These are phyloP conservation scores for Argopecten irradians DNA, from an alignment of 1,140 invertebrate genomes.

Conservation along the genomic window DNA sequence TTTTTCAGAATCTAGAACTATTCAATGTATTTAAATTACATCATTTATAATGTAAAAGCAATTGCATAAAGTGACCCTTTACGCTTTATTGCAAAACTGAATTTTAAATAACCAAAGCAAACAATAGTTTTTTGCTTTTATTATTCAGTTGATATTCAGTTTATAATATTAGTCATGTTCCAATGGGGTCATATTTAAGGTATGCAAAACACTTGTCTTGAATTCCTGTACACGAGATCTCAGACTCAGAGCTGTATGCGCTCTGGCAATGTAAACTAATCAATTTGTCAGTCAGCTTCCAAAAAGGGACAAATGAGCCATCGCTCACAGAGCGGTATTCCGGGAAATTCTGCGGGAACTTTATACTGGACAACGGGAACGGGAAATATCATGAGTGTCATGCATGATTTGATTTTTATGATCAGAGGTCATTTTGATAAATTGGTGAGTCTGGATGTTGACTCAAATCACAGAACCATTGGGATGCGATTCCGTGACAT, in stretches of 20 bases:
- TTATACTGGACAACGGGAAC: too few relatives aligned
- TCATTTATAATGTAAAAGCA: too few relatives aligned
- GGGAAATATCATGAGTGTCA: neutral
- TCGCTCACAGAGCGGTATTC: neutral
- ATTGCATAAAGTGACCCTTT: too few relatives aligned
- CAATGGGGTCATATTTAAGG: too few relatives aligned
- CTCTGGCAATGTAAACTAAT: neutral
- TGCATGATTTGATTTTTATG: neutral
- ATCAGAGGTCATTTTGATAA: neutral
- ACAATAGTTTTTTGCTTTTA: too few relatives aligned
- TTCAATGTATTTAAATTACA: too few relatives aligned
- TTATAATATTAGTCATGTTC: too few relatives aligned
- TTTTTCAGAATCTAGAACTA: too few relatives aligned
- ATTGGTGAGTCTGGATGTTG: neutral
- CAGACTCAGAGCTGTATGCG: neutral
- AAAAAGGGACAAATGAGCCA: neutral
- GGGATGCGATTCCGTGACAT: neutral
- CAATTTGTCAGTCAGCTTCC: neutral
- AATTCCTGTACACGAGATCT: neutral
- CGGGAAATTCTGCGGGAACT: neutral
- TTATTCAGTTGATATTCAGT: too few relatives aligned
- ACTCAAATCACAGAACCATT: neutral
- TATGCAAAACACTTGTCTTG: too few relatives aligned
- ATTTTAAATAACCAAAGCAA: too few relatives aligned
- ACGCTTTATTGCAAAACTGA: too few relatives aligned